Evolutionary conservation across 92 coral and sea anemone genomes (phyloP), one percentile per base, ranked within the genome.

Genomic region (Chrysogorgia sp.): DNA sequence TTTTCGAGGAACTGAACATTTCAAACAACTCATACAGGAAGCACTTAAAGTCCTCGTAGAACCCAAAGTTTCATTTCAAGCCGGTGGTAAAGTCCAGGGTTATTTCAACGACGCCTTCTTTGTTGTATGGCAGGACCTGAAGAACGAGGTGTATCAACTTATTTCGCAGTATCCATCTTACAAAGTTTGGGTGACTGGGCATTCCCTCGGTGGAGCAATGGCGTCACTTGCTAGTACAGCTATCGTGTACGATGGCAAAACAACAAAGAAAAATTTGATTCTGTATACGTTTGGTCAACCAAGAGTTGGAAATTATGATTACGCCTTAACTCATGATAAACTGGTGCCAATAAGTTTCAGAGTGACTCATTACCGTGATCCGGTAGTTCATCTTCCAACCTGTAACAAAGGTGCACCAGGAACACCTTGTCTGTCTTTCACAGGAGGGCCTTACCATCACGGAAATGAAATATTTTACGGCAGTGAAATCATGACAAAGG

Each of bases 121-220:
- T 30, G 14, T 33, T 67, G 41, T 79, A 57, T 79, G 84, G 84
- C 41, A 40, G 21, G 57, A 71, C 15, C 74, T 81, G 41, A 33
- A 71, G 72, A 48, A 22, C 34, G 61, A 81, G 40, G 71, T 65
- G 32, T 67, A 79, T 48, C 19, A 47, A 23, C 49, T 50, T 26
- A 79, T 79, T 3, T n/a, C 9, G 40, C 53, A 31, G 50, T 37
- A 81, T 45, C 71, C 62, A 21, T 3, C 12, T 19, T 81, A 81
- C 71, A 81, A 70, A 59, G 67, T 81, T 24, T 81, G 85, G 85
- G 80, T 81, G 19, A 81, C 80, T 10, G 85, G 85, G 1, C 85
- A 81, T 40, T 81, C 85, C 22, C 80, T 81, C 26, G 85, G 85
- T 13, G 85, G 71, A 29, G 80, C 85, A 10, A 8, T 81, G 63